These are phyloP conservation scores for Catocala nupta DNA, from an alignment of 2,888 invertebrate species.

Conservation along the genomic window DNA sequence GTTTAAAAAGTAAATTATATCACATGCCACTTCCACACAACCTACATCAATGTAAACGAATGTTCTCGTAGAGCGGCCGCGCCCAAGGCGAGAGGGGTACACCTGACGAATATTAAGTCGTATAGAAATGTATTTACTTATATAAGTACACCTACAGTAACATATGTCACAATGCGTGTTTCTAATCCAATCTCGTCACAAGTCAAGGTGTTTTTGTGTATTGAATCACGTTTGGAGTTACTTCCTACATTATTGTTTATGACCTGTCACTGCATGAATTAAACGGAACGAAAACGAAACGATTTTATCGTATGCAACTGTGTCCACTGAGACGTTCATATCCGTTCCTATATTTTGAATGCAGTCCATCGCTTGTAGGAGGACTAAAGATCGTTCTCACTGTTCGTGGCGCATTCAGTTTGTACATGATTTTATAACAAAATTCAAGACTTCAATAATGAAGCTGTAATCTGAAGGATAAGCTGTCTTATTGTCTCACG, in stretches of 20 bases:
- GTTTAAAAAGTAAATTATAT: neutral
- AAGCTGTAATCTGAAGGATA: no score
- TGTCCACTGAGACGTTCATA: no score
- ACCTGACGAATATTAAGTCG: constrained; percentile 57
- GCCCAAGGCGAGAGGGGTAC: constrained; percentile 67
- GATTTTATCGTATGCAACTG: no score
- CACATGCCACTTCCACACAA: constrained; percentile 48
- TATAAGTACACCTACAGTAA: constrained; percentile 19
- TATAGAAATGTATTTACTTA: constrained; percentile 36
- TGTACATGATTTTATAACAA: no score
- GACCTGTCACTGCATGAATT: constrained; percentile 17
- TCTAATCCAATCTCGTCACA: constrained; percentile 32
- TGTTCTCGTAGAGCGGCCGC: constrained; percentile 65
- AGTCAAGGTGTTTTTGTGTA: constrained; percentile 42
- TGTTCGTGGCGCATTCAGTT: no score
- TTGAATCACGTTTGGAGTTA: constrained; percentile 27
- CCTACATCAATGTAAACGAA: constrained; percentile 60
- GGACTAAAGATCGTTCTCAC: no score
- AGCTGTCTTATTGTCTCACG: no score
- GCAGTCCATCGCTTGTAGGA: no score
- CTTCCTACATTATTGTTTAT: constrained; percentile 44
- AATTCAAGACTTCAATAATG: no score
- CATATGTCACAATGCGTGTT: constrained; percentile 8
- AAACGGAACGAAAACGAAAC: neutral
- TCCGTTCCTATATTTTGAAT: no score